Evolutionary conservation across 2,113 vertebrate species (phyloP).

Genomic region (Anolis carolinensis): DNA sequence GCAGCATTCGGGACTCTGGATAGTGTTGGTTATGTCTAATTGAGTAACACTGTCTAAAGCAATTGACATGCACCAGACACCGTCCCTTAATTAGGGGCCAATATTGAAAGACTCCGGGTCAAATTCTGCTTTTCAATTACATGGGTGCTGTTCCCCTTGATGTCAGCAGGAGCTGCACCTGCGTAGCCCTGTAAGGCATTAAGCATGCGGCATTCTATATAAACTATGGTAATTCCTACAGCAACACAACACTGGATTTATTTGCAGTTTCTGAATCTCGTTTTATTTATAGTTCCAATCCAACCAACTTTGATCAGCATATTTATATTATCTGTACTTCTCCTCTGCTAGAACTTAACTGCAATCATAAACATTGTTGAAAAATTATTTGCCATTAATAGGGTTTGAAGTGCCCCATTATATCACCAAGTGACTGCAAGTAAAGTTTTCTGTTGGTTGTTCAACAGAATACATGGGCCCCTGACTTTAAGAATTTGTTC

Average conservation of each 20-base stretch:
- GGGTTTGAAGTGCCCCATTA: constrained; percentile 82
- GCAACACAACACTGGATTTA: constrained; percentile 74
- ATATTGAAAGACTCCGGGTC: constrained; percentile 76
- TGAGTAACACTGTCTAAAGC: constrained; percentile 82
- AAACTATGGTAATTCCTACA: constrained; percentile 76
- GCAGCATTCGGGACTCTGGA: constrained; percentile 77
- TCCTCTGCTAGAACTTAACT: constrained; percentile 73
- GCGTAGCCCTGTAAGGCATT: constrained; percentile 55
- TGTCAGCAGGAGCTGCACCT: constrained; percentile 60
- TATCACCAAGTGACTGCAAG: constrained; percentile 77
- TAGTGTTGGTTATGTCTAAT: constrained; percentile 80
- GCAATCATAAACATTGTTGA: constrained; percentile 79
- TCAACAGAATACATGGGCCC: constrained; percentile 78
- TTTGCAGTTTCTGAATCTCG: constrained; percentile 80
- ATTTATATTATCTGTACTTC: constrained; percentile 82
- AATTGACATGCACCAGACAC: constrained; percentile 84
- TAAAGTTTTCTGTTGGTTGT: constrained; percentile 78
- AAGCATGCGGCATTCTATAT: constrained; percentile 66
- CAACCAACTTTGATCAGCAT: constrained; percentile 77
- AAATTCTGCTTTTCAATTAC: constrained; percentile 62
- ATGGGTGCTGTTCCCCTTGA: constrained; percentile 53
- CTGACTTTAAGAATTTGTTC: constrained; percentile 79
- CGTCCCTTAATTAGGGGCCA: constrained; percentile 75
- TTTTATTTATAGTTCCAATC: constrained; percentile 79
- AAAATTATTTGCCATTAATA: constrained; percentile 84